Base-by-base conservation (phyloP, 2,888 invertebrate genomes). In the Troides helena region DNA sequence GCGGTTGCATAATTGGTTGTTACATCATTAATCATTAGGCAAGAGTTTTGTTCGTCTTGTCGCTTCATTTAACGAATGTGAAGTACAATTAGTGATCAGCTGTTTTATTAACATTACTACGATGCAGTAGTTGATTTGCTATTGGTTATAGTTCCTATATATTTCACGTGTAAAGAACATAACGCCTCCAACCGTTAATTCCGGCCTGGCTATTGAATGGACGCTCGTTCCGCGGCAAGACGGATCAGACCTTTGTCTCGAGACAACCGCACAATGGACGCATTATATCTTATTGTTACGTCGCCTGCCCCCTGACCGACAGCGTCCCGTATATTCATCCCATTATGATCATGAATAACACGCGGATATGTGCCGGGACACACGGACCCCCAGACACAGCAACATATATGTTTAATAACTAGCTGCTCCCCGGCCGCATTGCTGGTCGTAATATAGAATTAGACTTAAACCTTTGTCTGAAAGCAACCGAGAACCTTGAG, bases 321-420 rank as follows among this genome's bases (percentile, higher is more conserved):
- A 80, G 82, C 84, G 83, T 85, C 83, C 88, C 89, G 88, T 89
- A 89, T 87, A 86, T 88, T 85, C 88, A 85, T 86, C 84, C 88
- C 82, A 87, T 90, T 90, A 89, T 83, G 84, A 86, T 88, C 87
- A 84, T 89, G 87, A 88, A 87, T 86, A 85, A 85, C 79, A 81
- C 75, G 81, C 75, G 77, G 78, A 79, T 80, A 59, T 81, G 75
- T 75, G 72, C 71, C 21, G 72, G 46, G 76, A 84, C 77, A 81
- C 69, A 86, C 79, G 68, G 81, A 61, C 43, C 7, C 2, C 5
- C 56, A 5, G n/a, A 43, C 64, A 6, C 12, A 60, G 5, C 1
- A 25, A 53, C 67, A 17, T 53, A 7, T 68, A 10, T 56, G 14
- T 46, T 46, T 46, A 14, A 46, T 12, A 46, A 46, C 12, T 5